These are phyloP conservation scores for Chelonia mydas DNA, from an alignment of 2,797 vertebrate species.

Conservation along the genomic window DNA sequence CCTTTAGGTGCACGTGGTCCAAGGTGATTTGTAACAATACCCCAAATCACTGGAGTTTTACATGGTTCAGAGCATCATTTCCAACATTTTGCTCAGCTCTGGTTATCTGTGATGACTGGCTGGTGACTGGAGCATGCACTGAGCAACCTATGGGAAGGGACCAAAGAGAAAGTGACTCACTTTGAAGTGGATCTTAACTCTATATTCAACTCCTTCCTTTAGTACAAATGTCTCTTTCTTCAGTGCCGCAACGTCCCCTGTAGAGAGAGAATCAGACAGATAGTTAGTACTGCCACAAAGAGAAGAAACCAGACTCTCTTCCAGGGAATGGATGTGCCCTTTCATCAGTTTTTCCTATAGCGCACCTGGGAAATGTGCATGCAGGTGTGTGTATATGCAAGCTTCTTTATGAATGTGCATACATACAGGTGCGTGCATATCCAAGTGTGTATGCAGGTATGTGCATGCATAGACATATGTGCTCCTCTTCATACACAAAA, in stretches of 20 bases:
- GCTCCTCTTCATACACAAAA: background rate
- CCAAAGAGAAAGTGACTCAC: conserved; percentile 75
- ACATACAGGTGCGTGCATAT: background rate
- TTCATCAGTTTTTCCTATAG: background rate
- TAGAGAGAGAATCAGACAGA: background rate
- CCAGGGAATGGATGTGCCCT: background rate
- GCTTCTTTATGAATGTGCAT: background rate
- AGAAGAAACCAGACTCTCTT: background rate
- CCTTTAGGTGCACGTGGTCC: background rate
- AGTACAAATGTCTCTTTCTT: conserved; percentile 83
- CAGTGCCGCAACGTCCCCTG: conserved; percentile 83
- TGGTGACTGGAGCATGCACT: background rate
- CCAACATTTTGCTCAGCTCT: background rate
- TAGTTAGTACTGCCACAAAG: background rate
- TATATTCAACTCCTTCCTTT: conserved; percentile 85
- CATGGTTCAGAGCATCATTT: background rate
- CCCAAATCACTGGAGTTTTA: background rate
- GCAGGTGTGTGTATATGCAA: fast-evolving
- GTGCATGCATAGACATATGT: background rate
- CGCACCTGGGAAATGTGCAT: fast-evolving
- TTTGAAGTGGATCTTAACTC: conserved; percentile 85
- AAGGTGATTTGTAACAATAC: background rate
- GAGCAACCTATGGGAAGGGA: background rate
- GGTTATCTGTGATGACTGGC: background rate
- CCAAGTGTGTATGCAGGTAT: fast-evolving